phyloP scores from a whole-genome alignment of 2,113 vertebrate genomes.

The Phrynocephalus versicolor region DNA sequence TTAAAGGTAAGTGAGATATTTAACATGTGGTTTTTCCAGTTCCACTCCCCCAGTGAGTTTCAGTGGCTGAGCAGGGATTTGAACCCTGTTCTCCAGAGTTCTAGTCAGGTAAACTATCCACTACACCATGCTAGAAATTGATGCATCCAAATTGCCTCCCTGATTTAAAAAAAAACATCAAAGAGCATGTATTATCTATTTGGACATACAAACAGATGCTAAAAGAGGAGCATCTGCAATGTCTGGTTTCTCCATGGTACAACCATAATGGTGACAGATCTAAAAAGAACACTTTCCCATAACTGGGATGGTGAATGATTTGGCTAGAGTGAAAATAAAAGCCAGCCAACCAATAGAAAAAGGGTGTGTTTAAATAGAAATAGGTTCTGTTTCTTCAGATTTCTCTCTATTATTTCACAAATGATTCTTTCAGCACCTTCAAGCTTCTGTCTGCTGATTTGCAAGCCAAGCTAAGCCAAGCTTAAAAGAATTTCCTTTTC shows the following conservation, averaged over 20 bases:
- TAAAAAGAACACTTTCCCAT: not conserved
- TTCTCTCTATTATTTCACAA: not conserved
- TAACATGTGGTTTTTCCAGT: too few species aligned
- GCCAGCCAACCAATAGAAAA: not conserved
- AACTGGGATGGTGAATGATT: not conserved
- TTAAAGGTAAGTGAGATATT: too few species aligned
- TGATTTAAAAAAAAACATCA: not conserved
- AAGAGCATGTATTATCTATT: not conserved
- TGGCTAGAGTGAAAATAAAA: not conserved
- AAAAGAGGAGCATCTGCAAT: not conserved
- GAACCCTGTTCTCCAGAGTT: too few species aligned
- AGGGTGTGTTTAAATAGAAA: not conserved
- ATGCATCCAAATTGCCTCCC: not conserved
- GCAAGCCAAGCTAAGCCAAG: not conserved
- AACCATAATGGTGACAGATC: not conserved
- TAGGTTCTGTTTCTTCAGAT: not conserved
- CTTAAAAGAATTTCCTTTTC: not conserved
- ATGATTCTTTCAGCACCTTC: not conserved
- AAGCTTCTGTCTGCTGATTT: not conserved
- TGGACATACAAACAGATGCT: not conserved
- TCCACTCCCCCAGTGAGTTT: too few species aligned
- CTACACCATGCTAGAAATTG: too few species aligned
- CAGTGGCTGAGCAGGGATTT: too few species aligned
- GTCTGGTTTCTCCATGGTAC: not conserved
- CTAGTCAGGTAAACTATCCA: too few species aligned